Evolutionary conservation across 2,888 invertebrate genomes (phyloP), one percentile per base, ranked within the genome.

Genomic region (Andrena bicolor): DNA sequence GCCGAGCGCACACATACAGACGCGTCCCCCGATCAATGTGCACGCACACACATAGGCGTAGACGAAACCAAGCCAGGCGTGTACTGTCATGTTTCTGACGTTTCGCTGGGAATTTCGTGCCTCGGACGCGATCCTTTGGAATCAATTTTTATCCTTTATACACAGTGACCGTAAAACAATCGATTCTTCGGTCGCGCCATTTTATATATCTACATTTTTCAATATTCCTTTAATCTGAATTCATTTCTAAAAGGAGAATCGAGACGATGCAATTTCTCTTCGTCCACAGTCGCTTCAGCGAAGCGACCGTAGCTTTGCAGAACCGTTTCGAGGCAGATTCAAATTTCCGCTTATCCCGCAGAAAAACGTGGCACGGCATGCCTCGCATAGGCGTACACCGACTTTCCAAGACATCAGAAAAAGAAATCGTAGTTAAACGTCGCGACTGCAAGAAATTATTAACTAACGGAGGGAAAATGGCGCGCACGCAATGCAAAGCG

Each of bases 21-120:
- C 64, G 71, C 69, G 61, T 78, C 70, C 68, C 51, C 72, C 81
- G 81, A 85, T 83, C 80, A 76, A 83, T 83, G 84, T 81, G 68
- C 82, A 83, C 75, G 66, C 72, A 73, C 73, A 83, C 73, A 61
- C 74, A 77, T 72, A 69, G 30, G 74, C 63, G 32, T 75, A 28
- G 48, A 70, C 64, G 68, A 75, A 65, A 73, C 58, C 70, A 71
- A 75, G 65, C 28, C 83, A 80, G 74, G 56, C 83, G 77, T 78
- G 68, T 72, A 68, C 83, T 81, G 81, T 81, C 75, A 81, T 53
- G 66, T 60, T 73, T 65, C 35, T 81, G 80, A 85, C 78, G 49
- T 78, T 75, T 69, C 60, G 28, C 6, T 51, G 35, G 30, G 69
- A 73, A 64, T 76, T 66, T 63, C 30, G 10, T 73, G 28, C 28